A percentile compares a stretch with the other conserved stretches of the same genome.
Evolutionary conservation across 2,888 invertebrate genomes (phyloP).

Genomic region (Lampropteryx suffumata): DNA sequence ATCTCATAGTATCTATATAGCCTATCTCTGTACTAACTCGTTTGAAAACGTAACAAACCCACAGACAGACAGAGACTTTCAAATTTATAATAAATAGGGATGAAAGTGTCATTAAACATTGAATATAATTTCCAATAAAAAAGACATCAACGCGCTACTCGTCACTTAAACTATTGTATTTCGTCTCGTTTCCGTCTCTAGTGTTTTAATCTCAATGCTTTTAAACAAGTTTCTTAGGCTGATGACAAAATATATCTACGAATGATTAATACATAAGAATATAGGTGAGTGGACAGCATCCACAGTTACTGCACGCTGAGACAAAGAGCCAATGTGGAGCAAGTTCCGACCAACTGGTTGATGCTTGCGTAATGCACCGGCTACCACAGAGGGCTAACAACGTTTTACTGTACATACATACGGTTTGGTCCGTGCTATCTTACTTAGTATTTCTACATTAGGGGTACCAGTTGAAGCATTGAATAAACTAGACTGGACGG

Average conservation of each 20-base stretch:
- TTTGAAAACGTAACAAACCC: no score
- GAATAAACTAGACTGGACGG: no score
- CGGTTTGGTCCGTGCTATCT: no score
- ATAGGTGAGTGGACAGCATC: constrained; percentile 40
- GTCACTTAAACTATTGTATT: no score
- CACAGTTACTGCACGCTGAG: constrained; percentile 46
- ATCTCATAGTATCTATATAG: no score
- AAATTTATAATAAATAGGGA: no score
- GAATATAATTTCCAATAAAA: constrained; percentile 5
- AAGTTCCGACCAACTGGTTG: constrained; percentile 65
- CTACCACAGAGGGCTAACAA: constrained; percentile 47
- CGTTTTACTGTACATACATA: background rate
- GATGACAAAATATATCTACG: background rate
- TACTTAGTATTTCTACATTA: no score
- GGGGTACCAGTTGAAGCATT: no score
- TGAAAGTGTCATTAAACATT: no score
- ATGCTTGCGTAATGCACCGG: constrained; percentile 63
- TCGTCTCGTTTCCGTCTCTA: no score
- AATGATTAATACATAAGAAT: constrained; percentile 15
- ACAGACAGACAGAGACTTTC: no score
- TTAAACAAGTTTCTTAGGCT: background rate
- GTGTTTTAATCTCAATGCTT: background rate
- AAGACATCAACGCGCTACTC: constrained; percentile 20
- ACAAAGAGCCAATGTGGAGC: constrained; percentile 78
- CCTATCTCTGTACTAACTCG: no score